Evolutionary conservation across 2,113 vertebrate species (phyloP), one percentile per base, ranked within the genome.

Genomic region (Chrysochloris asiatica): DNA sequence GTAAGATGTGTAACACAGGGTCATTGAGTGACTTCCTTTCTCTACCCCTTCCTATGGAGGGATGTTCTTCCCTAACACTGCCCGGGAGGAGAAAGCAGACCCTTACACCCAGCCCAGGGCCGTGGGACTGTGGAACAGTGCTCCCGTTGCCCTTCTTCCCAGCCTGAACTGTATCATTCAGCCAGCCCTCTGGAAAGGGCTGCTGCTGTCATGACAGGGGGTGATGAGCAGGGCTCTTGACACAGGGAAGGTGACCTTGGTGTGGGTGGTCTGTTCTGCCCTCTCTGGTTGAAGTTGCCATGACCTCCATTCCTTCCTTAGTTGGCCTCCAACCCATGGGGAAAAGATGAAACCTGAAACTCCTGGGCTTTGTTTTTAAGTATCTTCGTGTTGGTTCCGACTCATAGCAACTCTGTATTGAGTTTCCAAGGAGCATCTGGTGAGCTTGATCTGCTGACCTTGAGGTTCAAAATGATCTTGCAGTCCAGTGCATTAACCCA

Each of bases 221-320:
- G n/a, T 28, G 59, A n/a, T n/a, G n/a, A 50, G 30, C 0, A 0
- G 5, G 67, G 22, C 19, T 33, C n/a, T 67, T 17, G 48, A 36
- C 47, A 54, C 41, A 67, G 59, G 26, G 21, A 17, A 65, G 13
- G 8, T 11, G 67, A 36, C 22, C 26, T 45, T 1, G 0, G 12
- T 33, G 2, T 0, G 30, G 73, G 14, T 28, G 65, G 17, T 17
- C 12, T 3, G 2, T 50, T 69, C 63, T 45, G 61, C 54, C 26
- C 36, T 78, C 54, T 76, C 12, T 45, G 0, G 4, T n/a, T 71
- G 63, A 52, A 52, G 72, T 28, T 22, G 19, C 43, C 28, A 0
- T 1, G 2, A 38, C 24, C 67, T 61, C 50, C 33, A 26, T 21
- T 63, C 75, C 41, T 21, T 63, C 75, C 41, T 88, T 45, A 36